phyloP scores from a whole-genome alignment of 2,797 vertebrate species.

The Synanceia verrucosa region DNA sequence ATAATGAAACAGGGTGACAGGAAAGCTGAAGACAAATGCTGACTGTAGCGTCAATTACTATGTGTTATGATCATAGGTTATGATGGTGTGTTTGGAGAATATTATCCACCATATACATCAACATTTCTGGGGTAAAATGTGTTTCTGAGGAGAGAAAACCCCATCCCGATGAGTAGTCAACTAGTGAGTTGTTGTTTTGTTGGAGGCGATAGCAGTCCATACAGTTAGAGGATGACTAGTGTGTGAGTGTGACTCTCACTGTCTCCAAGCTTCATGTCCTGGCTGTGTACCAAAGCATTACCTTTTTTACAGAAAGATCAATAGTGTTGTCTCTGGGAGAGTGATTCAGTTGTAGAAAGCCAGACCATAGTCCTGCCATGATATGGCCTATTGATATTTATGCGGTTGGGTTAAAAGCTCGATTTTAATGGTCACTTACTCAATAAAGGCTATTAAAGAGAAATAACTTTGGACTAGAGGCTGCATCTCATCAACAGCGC shows the following conservation, averaged over 20 bases:
- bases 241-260: slow-evolving; percentile 41
- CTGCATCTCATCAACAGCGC: slow-evolving; percentile 53
- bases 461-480: slow-evolving; percentile 67
- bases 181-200: slow-evolving; percentile 18
- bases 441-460: slow-evolving; percentile 79
- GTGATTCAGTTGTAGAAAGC: slow-evolving; percentile 73
- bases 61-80: too few species aligned
- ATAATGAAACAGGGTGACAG: too few species aligned
- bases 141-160: slow-evolving; percentile 10
- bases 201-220: slow-evolving; percentile 13
- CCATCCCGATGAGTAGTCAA: not conserved
- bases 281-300: slow-evolving; percentile 71
- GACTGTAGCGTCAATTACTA: slow-evolving; percentile 16
- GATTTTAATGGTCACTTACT: slow-evolving; percentile 81
- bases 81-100: slow-evolving; percentile 23
- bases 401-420: slow-evolving; percentile 79
- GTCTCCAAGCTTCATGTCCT: slow-evolving; percentile 38
- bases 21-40: too few species aligned
- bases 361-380: slow-evolving; percentile 59
- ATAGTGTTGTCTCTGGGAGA: slow-evolving; percentile 79
- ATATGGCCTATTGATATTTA: slow-evolving; percentile 81
- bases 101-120: slow-evolving; percentile 4
- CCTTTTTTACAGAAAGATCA: slow-evolving; percentile 78
- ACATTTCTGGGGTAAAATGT: slow-evolving; percentile 27
- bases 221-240: slow-evolving; percentile 35